Percentiles rank a stretch among this genome's conserved stretches.
Conservation (phyloP, 2,888 invertebrate species). For the Balanococcus diminutus region DNA sequence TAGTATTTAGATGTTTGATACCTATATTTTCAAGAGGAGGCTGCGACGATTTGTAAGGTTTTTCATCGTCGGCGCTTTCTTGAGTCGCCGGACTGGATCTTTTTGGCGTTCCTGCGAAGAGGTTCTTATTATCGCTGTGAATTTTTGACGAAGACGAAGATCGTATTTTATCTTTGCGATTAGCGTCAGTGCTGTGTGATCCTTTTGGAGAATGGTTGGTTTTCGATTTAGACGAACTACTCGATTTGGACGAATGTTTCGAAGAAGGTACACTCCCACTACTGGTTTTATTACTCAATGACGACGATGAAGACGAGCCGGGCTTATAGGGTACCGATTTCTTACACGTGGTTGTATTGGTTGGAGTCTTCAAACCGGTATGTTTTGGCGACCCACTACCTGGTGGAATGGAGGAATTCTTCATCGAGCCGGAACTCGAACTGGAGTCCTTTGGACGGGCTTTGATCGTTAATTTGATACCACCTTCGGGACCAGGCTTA, state of each 20-base stretch:
- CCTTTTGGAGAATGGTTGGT: conserved; percentile 45
- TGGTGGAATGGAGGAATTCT: background rate
- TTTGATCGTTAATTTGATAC: conserved; percentile 35
- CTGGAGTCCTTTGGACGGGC: background rate
- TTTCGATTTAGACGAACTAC: conserved; percentile 27
- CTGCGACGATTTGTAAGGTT: conserved; percentile 1
- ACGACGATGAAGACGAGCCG: background rate
- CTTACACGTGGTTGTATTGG: background rate
- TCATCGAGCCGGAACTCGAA: background rate
- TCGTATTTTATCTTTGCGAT: conserved; percentile 43
- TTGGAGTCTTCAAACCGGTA: background rate
- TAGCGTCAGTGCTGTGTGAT: background rate
- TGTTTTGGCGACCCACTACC: conserved; percentile 47
- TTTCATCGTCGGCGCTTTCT: conserved; percentile 27
- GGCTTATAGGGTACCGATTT: background rate
- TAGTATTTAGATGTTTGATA: conserved; percentile 7
- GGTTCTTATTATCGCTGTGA: background rate
- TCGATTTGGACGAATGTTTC: conserved; percentile 39
- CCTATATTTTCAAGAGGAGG: background rate
- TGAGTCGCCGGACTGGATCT: conserved; percentile 40
- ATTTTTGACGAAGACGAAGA: conserved; percentile 25
- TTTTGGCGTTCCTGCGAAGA: conserved; percentile 28
- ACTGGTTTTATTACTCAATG: background rate
- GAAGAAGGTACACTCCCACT: background rate
- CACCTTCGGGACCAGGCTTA: background rate